Base-by-base conservation (phyloP, 2,113 vertebrate species). In the Chiloscyllium plagiosum region DNA sequence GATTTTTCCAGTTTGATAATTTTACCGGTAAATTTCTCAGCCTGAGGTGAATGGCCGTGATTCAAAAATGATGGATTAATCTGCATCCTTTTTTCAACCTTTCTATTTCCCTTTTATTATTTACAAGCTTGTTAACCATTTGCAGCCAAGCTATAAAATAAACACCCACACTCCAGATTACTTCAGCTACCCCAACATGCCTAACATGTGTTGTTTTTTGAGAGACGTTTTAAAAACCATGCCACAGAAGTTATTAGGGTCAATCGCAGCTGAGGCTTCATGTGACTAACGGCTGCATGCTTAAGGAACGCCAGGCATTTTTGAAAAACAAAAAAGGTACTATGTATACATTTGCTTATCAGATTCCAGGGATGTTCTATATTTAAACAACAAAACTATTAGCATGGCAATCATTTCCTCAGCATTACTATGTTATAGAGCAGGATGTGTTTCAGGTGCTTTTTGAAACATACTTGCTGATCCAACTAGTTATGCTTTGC, bases 281-380 rank as follows among this genome's bases (percentile, higher is more conserved):
- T 22, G 61, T 66, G 61, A 93, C 89, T 37, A 93, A 66, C 89
- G 61, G 61, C 56, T 33, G 52, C 86, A 61, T 90, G 87, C 89
- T 37, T 7, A 7, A 66, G 56, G 86, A 96, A 96, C 78, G 86
- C 1, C 1, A 52, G 8, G 26, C 76, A 95, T 95, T 29, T 42
- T 33, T 83, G 66, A 87, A 95, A 70, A 47, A 96, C 1, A 90
- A 96, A 96, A 47, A 37, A 10, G 0, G 5, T 56, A 96, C 96
- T 96, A 50, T 95, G 90, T 69, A 4, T 19, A 24, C 96, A 95
- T 13, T 96, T 56, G 42, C 96, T 96, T 83, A 96, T 95, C 96
- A 96, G 20, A 1, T 96, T 95, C 96, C 96, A 96, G 97, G 19
- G 61, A 92, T 33, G 87, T 65, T 92, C 87, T 65, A 92, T 92